phyloP scores from a whole-genome alignment of 1,140 invertebrate genomes.

The Zaprionus vittiger region DNA sequence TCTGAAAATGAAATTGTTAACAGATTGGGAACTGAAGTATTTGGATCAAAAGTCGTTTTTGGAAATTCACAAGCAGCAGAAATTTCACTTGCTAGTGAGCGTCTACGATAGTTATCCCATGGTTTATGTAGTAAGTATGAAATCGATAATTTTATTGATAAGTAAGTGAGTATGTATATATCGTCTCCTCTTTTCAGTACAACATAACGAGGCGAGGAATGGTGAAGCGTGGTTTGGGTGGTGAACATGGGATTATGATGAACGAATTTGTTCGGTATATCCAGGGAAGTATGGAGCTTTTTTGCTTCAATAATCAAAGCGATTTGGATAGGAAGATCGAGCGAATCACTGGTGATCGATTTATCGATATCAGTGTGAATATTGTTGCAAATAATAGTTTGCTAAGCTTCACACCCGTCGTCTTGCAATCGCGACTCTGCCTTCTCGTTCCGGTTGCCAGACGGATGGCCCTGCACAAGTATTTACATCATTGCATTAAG shows the following conservation, averaged over 20 bases:
- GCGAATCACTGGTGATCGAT: background rate
- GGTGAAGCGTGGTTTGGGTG: background rate
- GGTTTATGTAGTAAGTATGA: background rate
- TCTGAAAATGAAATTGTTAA: background rate
- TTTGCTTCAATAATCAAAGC: background rate
- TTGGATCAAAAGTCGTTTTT: background rate
- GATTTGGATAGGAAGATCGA: background rate
- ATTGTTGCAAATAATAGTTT: background rate
- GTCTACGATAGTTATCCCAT: background rate
- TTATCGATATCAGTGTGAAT: background rate
- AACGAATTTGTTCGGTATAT: background rate
- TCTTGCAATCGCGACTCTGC: background rate
- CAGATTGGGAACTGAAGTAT: background rate
- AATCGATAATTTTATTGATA: background rate
- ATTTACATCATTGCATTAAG: background rate
- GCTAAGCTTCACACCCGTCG: background rate
- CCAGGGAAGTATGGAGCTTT: slow-evolving; percentile 3
- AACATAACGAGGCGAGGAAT: background rate
- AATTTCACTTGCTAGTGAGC: background rate
- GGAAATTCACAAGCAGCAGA: background rate
- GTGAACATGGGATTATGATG: background rate
- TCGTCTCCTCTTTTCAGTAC: background rate
- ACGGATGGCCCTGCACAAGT: background rate
- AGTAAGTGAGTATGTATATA: background rate
- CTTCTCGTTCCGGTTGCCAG: background rate